Evolutionary conservation across 2,888 invertebrate genomes (phyloP).

Genomic region (Sussaba pulchella): DNA sequence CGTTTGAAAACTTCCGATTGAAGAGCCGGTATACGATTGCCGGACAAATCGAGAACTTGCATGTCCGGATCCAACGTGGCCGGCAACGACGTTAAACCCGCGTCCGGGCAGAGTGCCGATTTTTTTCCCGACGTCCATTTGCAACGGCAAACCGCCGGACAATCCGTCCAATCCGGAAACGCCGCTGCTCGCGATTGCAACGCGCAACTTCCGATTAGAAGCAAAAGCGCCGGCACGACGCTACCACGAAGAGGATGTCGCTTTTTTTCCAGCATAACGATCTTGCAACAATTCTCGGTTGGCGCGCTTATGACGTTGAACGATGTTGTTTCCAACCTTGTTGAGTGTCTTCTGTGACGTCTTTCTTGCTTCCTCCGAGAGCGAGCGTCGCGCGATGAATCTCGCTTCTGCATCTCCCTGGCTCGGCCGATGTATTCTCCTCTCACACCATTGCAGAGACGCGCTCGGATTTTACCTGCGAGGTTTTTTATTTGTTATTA

Average conservation of each 20-base stretch:
- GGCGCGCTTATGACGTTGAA: constrained; percentile 1
- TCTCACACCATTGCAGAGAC: background rate
- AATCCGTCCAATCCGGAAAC: constrained; percentile 94
- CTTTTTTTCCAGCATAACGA: constrained; percentile 76
- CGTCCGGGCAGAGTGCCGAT: constrained; percentile 93
- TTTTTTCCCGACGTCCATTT: constrained; percentile 97
- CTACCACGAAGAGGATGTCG: constrained; percentile 80
- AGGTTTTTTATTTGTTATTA: too few species aligned
- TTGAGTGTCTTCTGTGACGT: background rate
- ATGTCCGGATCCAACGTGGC: constrained; percentile 89
- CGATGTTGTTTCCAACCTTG: background rate
- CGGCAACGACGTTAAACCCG: constrained; percentile 92
- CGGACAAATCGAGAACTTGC: constrained; percentile 94
- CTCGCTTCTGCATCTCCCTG: constrained; percentile 5
- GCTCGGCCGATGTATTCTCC: background rate
- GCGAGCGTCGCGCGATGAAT: background rate
- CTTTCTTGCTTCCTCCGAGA: constrained; percentile 11
- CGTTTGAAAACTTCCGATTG: constrained; percentile 92
- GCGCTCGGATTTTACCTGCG: constrained; percentile 5
- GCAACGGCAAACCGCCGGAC: constrained; percentile 94
- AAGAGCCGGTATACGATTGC: constrained; percentile 91
- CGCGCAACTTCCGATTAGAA: constrained; percentile 77
- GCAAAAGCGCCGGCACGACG: constrained; percentile 78
- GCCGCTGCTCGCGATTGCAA: constrained; percentile 83
- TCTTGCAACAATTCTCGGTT: constrained; percentile 42